These are phyloP conservation scores for Drosophila cyrtoloma DNA, from an alignment of 2,888 invertebrate species.

Conservation along the genomic window DNA sequence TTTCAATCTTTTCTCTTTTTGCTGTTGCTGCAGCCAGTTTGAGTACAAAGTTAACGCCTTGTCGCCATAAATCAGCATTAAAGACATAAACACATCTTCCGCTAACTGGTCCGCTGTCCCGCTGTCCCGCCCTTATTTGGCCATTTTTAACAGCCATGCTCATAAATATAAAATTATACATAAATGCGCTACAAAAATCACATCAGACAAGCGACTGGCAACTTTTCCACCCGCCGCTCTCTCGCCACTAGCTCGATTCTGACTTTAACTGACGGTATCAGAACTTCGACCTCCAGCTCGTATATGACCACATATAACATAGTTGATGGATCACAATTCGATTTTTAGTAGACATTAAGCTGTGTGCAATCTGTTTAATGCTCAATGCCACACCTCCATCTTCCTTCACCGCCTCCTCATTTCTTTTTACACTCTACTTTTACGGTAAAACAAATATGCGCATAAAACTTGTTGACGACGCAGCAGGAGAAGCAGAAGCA, in stretches of 20 bases:
- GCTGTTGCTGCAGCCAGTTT: neutral
- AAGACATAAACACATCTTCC: constrained; percentile 64
- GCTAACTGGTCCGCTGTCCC: constrained; percentile 1
- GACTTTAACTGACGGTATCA: constrained; percentile 27
- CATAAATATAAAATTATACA: constrained; percentile 79
- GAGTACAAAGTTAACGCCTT: constrained; percentile 32
- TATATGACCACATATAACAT: constrained; percentile 56
- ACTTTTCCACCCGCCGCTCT: constrained; percentile 1
- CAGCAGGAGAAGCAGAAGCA: neutral
- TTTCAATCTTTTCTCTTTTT: constrained; percentile 14
- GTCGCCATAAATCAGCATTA: constrained; percentile 71
- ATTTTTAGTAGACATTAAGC: constrained; percentile 79
- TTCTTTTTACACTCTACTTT: constrained; percentile 41
- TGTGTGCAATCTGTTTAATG: constrained; percentile 69
- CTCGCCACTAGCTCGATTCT: neutral
- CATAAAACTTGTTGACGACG: constrained; percentile 68
- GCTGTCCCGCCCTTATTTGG: constrained; percentile 26
- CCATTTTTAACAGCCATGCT: constrained; percentile 69
- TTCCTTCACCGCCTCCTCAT: neutral
- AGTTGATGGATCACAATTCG: constrained; percentile 77
- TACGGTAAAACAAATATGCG: constrained; percentile 66
- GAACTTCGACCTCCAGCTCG: constrained; percentile 46
- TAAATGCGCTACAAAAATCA: constrained; percentile 76
- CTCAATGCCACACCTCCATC: constrained; percentile 6
- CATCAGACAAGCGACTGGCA: constrained; percentile 53